Evolutionary conservation across 2,797 vertebrate genomes (phyloP).

Genomic region (Microcaecilia unicolor): DNA sequence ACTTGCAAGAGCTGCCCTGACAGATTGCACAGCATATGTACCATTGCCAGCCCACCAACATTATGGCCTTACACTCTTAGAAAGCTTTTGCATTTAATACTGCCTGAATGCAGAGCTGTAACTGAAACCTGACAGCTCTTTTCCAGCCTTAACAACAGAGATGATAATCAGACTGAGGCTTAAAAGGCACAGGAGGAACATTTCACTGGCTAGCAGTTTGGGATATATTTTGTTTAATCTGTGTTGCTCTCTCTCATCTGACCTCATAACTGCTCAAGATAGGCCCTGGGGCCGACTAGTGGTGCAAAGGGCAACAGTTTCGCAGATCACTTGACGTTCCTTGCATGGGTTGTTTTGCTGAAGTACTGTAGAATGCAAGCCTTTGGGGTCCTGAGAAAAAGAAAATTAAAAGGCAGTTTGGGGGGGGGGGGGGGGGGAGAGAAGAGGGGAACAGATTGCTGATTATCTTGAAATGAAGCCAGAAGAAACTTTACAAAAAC

Average conservation of each 20-base stretch:
- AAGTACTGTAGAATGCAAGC: conserved; percentile 10
- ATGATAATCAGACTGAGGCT: background rate
- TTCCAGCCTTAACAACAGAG: background rate
- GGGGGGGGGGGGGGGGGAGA: too few species aligned
- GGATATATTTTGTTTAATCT: too few species aligned
- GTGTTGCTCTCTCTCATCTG: conserved; percentile 5
- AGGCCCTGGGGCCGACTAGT: too few species aligned
- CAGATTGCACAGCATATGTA: too few species aligned
- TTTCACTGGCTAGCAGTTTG: conserved; percentile 3
- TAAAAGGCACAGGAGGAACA: background rate
- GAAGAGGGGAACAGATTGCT: conserved; percentile 6
- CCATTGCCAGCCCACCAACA: background rate
- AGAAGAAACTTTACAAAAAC: conserved; percentile 19
- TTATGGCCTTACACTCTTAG: conserved; percentile 2
- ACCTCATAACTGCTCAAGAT: background rate
- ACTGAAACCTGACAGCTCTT: background rate
- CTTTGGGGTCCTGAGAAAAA: conserved; percentile 26
- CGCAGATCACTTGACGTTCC: conserved; percentile 16
- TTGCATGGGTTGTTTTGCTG: conserved; percentile 10
- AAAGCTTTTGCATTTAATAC: conserved; percentile 1
- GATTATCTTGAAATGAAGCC: too few species aligned
- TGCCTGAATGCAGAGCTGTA: background rate
- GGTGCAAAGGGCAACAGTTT: conserved; percentile 14
- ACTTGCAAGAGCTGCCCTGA: too few species aligned
- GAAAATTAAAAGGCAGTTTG: conserved; percentile 20